Base-by-base conservation (phyloP, 1,140 invertebrate genomes). In the Ostrea edulis region DNA sequence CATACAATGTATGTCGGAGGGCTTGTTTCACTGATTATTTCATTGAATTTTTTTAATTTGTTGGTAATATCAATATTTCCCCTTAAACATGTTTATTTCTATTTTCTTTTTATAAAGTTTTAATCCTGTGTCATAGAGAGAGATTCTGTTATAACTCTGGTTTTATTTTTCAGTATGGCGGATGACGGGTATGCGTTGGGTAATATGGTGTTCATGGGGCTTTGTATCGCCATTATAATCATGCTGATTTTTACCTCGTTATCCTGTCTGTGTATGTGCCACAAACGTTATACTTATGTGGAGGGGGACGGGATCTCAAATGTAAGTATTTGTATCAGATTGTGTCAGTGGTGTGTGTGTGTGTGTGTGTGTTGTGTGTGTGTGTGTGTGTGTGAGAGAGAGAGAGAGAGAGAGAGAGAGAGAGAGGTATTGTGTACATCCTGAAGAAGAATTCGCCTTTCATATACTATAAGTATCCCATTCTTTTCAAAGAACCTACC, bases 171-270 rank as follows among this genome's bases (percentile, higher is more conserved):
- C 68, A 77, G 68, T 77, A 77, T 77, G 68, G 25, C 68, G 25
- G 11, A 22, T 9, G 68, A 77, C 25, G 68, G 68, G 11, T 77
- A 77, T 25, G 68, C 25, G 68, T 9, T 77, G 68, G 68, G 68
- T 29, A 77, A 77, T 25, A 77, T 77, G 68, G 68, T 77, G 68
- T 77, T 77, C 25, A 77, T 77, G 68, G 68, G 22, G 22, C 68
- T 77, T 22, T 77, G 68, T 77, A 77, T 77, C 68, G 68, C 68
- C 8, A 22, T 77, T 25, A 22, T 77, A 5, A 9, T 77, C 0
- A 77, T 77, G 68, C 25, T 77, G 68, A 77, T 77, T 35, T 9
- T 77, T 9, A 77, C 68, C 4, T 77, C 68, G 3, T 25, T 77
- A 14, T 8, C 68, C 9, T 77, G 68, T 35, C 68, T 77, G 8